phyloP scores from a whole-genome alignment of 2,113 vertebrate species.

The Shinisaurus crocodilurus region DNA sequence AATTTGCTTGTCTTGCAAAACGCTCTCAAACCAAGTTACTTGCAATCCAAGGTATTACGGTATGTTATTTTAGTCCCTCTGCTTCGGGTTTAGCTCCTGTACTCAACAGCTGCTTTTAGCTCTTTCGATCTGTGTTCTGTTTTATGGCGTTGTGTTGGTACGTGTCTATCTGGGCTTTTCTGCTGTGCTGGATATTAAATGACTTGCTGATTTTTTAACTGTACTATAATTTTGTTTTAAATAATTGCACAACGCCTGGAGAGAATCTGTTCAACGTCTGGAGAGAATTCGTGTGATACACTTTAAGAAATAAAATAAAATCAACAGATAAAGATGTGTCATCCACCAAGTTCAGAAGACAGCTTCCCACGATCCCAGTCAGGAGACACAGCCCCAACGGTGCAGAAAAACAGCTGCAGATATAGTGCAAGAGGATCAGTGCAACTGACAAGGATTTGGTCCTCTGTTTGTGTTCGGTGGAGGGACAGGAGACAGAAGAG shows the following conservation, averaged over 20 bases:
- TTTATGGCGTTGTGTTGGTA: not conserved
- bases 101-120: not conserved
- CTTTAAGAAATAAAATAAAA: not conserved
- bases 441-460: not conserved
- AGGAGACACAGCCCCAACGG: not conserved
- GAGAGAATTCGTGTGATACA: too few relatives aligned
- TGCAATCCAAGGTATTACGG: too few relatives aligned
- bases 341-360: not conserved
- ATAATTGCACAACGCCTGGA: not conserved
- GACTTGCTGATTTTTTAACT: not conserved
- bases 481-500: not conserved
- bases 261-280: not conserved
- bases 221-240: not conserved
- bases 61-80: not conserved
- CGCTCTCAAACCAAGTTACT: too few relatives aligned
- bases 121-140: not conserved
- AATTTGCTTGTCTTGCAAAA: too few relatives aligned
- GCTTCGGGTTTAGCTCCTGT: not conserved
- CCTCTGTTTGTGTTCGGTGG: not conserved
- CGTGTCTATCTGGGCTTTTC: not conserved
- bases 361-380: not conserved
- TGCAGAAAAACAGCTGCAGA: not conserved
- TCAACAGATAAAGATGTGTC: not conserved
- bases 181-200: not conserved
- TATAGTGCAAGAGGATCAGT: not conserved